Base-by-base conservation (phyloP, 2,888 invertebrate genomes). In the Drosophila atripex region DNA sequence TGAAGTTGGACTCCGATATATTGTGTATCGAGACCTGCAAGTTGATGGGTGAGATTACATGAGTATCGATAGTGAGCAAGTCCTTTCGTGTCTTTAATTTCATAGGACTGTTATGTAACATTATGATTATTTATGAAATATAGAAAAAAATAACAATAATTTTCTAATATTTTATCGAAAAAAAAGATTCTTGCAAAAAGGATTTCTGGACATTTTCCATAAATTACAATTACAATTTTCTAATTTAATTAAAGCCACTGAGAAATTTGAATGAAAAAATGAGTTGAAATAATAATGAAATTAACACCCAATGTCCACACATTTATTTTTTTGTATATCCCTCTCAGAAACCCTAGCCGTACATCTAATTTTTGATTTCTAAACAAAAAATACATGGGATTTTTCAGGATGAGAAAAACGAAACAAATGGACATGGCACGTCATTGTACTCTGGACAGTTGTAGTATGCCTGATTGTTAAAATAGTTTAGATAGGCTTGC, bases 11-110 rank as follows among this genome's bases (percentile, higher is more conserved):
- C 75, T 92, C 92, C 78, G 89, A 91, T 35, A 91, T 89, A 77
- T 91, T 91, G 63, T 92, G 92, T 73, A 92, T 92, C 63, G 92
- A 91, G 47, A 92, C 92, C 92, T 92, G 49, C 0, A 11, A 56
- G n/a, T 28, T 28, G 7, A 23, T 28, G 25, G 1, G 12, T 9
- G 21, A 3, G n/a, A 23, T 12, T 4, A 14, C 6, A 25, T 28
- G 16, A n/a, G 16, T 18, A 6, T 39, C 14, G 16, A 39, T 14
- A n/a, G 1, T 11, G 30, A 3, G 2, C 30, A 30, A 30, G 9
- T 9, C 30, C 30, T 30, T 30, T 30, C 30, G 21, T 4, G 21
- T 23, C 21, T 21, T 21, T 21, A 21, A 21, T 21, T 21, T n/a
- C 18, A 25, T 7, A 25, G 25, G 25, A 25, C 25, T 25, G 7